Evolutionary conservation across 2,797 vertebrate genomes (phyloP).

Genomic region (Myoxocephalus aenaeus): DNA sequence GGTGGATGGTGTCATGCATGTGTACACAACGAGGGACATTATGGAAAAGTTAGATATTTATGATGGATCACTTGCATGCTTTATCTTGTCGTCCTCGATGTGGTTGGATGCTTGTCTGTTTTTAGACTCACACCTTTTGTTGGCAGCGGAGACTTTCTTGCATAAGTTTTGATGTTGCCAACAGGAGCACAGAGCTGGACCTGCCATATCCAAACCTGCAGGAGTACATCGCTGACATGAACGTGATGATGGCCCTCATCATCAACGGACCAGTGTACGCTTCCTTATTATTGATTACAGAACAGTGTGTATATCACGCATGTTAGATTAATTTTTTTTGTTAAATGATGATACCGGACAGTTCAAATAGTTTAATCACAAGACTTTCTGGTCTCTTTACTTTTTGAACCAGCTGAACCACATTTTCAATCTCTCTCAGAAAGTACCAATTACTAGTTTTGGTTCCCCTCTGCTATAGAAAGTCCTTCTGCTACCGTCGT

Average conservation of each 20-base stretch:
- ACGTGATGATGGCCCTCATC: constrained; percentile 97
- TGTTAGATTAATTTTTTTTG: not conserved
- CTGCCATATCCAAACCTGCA: constrained; percentile 92
- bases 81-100: not conserved
- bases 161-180: constrained; percentile 37
- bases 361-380: not conserved
- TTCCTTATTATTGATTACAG: not conserved
- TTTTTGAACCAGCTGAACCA: not conserved
- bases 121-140: constrained; percentile 37
- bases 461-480: constrained; percentile 79
- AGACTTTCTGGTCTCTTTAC: not conserved
- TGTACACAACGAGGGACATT: constrained; percentile 85
- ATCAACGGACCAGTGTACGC: constrained; percentile 97
- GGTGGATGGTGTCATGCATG: constrained; percentile 92
- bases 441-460: constrained; percentile 59
- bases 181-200: constrained; percentile 91
- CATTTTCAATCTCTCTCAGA: constrained; percentile 82
- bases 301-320: not conserved
- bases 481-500: constrained; percentile 97
- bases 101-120: constrained; percentile 5
- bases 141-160: constrained; percentile 12
- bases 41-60: constrained; percentile 83
- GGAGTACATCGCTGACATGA: constrained; percentile 96
- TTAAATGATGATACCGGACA: not conserved
- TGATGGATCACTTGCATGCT: constrained; percentile 77